A percentile compares a stretch with the other conserved stretches of the same genome.
phyloP scores from a whole-genome alignment of 1,140 invertebrate genomes.

The Pogonognathellus flavescens region DNA sequence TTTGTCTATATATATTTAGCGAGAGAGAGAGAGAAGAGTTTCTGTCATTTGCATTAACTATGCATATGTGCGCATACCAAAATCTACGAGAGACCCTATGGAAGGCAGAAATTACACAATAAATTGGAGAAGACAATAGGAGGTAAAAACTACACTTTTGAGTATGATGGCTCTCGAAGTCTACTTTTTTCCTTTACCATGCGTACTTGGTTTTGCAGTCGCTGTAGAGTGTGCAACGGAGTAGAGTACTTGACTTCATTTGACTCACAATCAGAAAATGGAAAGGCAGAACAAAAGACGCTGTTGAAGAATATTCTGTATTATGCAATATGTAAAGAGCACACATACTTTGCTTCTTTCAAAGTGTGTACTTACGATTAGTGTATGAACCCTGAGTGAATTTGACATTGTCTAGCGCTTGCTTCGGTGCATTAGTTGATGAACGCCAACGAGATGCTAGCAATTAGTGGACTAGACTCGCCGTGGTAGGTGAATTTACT shows the following conservation, averaged over 20 bases:
- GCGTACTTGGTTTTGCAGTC: background rate
- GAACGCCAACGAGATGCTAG: conserved; percentile 7
- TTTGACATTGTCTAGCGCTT: background rate
- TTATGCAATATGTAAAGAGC: conserved; percentile 17
- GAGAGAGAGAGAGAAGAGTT: background rate
- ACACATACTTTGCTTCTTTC: background rate
- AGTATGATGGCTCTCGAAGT: conserved; percentile 28
- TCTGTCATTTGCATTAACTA: conserved; percentile 6
- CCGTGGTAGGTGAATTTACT: no score
- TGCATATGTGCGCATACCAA: background rate
- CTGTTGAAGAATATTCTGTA: conserved; percentile 7
- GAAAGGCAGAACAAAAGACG: conserved; percentile 21
- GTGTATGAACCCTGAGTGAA: conserved; percentile 4
- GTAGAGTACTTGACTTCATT: conserved; percentile 38
- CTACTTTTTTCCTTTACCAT: conserved; percentile 12
- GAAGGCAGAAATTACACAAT: conserved; percentile 3
- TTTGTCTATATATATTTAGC: background rate
- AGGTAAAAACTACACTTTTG: background rate
- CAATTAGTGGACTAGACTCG: conserved; percentile 17
- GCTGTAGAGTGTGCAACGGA: background rate
- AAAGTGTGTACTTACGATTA: background rate
- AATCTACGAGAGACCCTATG: background rate
- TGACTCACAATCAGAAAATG: conserved; percentile 37
- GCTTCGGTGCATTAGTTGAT: conserved; percentile 33
- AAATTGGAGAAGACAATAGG: conserved; percentile 17